Evolutionary conservation across 2,888 invertebrate genomes (phyloP).

Genomic region (Ypsolopha sequella): DNA sequence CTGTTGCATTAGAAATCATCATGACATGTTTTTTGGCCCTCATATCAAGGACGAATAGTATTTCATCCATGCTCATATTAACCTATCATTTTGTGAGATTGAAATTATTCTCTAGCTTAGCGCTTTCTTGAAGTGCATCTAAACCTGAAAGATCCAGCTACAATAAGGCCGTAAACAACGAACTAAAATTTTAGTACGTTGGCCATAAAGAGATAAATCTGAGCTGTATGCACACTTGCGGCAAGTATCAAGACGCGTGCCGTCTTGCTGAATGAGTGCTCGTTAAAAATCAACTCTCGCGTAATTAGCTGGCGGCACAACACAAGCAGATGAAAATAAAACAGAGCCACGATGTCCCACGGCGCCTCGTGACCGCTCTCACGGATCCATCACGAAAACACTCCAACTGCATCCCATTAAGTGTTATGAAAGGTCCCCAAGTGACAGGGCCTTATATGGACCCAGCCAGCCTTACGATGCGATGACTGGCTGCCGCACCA

Average conservation of each 20-base stretch:
- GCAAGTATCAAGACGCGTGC: constrained; percentile 22
- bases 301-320: constrained; percentile 50
- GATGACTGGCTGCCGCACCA: too few relatives aligned
- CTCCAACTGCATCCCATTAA: constrained; percentile 55
- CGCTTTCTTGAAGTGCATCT: neutral
- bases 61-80: too few relatives aligned
- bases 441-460: constrained; percentile 55
- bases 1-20: neutral
- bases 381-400: constrained; percentile 61
- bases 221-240: too few relatives aligned
- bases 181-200: too few relatives aligned
- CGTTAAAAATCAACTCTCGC: constrained; percentile 54
- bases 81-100: too few relatives aligned
- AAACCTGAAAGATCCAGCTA: neutral
- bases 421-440: constrained; percentile 58
- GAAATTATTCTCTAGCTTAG: too few relatives aligned
- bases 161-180: too few relatives aligned
- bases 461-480: constrained; percentile 24
- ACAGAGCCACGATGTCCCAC: constrained; percentile 39
- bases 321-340: constrained; percentile 42
- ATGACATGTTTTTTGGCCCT: too few relatives aligned
- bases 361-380: constrained; percentile 57
- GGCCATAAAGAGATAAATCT: too few relatives aligned
- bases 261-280: constrained; percentile 52
- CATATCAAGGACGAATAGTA: too few relatives aligned